Evolutionary conservation across 2,113 vertebrate genomes (phyloP).

Genomic region (Hypanus sabinus): DNA sequence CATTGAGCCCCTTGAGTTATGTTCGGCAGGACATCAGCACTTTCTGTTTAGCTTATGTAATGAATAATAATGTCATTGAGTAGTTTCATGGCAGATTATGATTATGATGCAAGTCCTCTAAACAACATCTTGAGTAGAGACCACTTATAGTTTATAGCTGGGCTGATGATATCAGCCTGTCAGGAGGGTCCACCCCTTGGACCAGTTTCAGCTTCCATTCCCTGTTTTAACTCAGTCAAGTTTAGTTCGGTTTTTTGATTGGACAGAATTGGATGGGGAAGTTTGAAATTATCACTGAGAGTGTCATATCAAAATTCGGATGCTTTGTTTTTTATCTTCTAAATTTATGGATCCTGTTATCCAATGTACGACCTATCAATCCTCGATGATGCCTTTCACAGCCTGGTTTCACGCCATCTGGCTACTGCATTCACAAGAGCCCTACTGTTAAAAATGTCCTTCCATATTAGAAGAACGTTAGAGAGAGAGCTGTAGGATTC

Average conservation of each 20-base stretch:
- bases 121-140: not conserved
- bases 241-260: not conserved
- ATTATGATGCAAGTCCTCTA: not conserved
- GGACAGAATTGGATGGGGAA: not conserved
- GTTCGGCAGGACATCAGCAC: not conserved
- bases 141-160: not conserved
- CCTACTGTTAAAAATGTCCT: not conserved
- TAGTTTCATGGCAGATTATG: not conserved
- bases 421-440: not conserved
- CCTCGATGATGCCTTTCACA: not conserved
- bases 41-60: not conserved
- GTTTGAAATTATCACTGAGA: not conserved
- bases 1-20: not conserved
- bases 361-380: not conserved
- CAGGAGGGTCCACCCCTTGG: not conserved
- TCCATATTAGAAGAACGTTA: not conserved
- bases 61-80: slow-evolving; percentile 2
- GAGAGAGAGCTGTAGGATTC: not conserved
- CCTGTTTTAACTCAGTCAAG: not conserved
- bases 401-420: not conserved
- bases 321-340: not conserved
- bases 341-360: not conserved
- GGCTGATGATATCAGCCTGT: not conserved
- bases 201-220: not conserved
- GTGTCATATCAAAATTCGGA: not conserved